These are phyloP conservation scores for Anthopleura xanthogrammica DNA, from an alignment of 92 coral and sea anemone genomes.

Conservation along the genomic window DNA sequence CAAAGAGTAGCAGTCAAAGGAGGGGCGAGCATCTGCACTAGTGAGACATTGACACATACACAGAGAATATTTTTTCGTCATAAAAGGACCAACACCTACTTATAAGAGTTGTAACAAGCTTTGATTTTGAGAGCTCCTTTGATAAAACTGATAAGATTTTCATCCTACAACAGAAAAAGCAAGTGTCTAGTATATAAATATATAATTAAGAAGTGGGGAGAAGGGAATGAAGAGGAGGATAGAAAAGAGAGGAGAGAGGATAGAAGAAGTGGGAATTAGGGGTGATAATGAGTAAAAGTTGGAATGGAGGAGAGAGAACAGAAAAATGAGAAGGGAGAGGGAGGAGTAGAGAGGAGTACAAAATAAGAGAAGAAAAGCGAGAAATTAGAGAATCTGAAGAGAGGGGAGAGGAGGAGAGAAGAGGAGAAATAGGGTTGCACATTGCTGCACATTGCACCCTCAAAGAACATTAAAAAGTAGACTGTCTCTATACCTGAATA, in stretches of 20 bases:
- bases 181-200: too few species aligned
- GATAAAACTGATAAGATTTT: constrained; percentile 83
- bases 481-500: constrained; percentile 70
- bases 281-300: not conserved
- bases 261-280: not conserved
- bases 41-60: not conserved
- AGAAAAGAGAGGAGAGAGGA: not conserved
- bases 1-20: too few species aligned
- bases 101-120: constrained; percentile 72
- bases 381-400: not conserved
- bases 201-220: too few species aligned
- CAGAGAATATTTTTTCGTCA: not conserved
- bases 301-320: not conserved
- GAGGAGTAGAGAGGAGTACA: not conserved
- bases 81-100: constrained; percentile 34
- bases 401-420: not conserved
- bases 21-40: not conserved
- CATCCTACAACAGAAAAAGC: constrained; percentile 52
- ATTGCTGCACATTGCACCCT: too few species aligned
- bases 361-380: not conserved
- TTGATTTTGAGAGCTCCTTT: constrained; percentile 84
- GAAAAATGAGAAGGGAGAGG: not conserved
- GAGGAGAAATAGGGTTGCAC: not conserved
- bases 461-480: not conserved
- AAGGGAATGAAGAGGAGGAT: not conserved